Evolutionary conservation across 2,113 vertebrate species (phyloP).

Genomic region (Actenoides hombroni): DNA sequence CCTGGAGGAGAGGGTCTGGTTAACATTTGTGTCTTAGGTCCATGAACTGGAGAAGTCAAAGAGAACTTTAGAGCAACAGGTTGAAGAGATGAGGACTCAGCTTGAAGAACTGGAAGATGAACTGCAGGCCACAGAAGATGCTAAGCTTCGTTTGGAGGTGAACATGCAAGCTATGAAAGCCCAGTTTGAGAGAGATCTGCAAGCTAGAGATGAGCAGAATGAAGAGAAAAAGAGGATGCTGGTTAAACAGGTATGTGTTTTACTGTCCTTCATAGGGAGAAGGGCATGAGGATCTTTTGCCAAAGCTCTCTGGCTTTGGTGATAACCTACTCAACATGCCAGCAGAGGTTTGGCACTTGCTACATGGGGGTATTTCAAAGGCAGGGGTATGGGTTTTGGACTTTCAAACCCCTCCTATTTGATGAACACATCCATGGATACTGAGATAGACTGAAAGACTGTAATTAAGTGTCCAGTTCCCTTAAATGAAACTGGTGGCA

Average conservation of each 20-base stretch:
- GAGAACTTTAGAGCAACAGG: constrained; percentile 93
- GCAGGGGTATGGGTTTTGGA: neutral
- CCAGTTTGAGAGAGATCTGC: constrained; percentile 94
- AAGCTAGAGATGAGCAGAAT: constrained; percentile 90
- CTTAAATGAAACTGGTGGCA: neutral
- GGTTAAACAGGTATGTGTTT: constrained; percentile 86
- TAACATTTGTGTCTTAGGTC: constrained; percentile 70
- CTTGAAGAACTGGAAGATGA: constrained; percentile 97
- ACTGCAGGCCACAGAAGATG: constrained; percentile 95
- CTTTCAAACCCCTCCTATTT: neutral
- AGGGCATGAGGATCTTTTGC: neutral
- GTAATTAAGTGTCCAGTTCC: neutral
- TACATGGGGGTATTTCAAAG: neutral
- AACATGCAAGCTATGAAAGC: constrained; percentile 99
- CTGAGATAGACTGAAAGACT: neutral
- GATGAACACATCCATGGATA: neutral
- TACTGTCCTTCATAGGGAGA: neutral
- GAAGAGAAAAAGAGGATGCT: constrained; percentile 95
- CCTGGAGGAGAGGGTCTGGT: neutral
- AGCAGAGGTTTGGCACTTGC: neutral
- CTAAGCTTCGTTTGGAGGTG: constrained; percentile 94
- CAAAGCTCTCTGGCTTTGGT: neutral
- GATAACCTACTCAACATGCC: neutral
- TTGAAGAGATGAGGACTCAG: constrained; percentile 96
- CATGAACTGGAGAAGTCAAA: constrained; percentile 98